phyloP scores from a whole-genome alignment of 2,888 invertebrate genomes.

The Tricholauxania praeusta region DNA sequence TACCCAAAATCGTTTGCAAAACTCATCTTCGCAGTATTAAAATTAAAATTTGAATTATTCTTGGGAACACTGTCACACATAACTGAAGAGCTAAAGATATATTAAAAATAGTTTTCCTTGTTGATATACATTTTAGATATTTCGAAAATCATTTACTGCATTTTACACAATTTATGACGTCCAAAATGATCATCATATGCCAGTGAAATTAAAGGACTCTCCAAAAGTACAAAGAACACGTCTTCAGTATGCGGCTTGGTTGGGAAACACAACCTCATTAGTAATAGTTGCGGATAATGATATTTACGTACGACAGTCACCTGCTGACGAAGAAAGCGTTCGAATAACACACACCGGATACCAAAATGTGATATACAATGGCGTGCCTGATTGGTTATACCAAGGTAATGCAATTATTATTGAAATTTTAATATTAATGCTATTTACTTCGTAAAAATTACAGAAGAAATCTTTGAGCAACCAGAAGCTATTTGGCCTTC shows the following conservation, averaged over 20 bases:
- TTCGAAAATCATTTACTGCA: conserved; percentile 87
- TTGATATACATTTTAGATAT: conserved; percentile 74
- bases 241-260: conserved; percentile 87
- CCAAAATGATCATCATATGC: conserved; percentile 90
- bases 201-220: conserved; percentile 83
- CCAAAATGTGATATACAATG: conserved; percentile 89
- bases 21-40: too few species aligned
- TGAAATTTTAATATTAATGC: not conserved
- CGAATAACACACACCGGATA: conserved; percentile 82
- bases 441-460: conserved; percentile 44
- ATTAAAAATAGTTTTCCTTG: not conserved
- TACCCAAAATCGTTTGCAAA: too few species aligned
- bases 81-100: too few species aligned
- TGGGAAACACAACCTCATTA: conserved; percentile 82
- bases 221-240: conserved; percentile 77
- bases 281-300: conserved; percentile 89
- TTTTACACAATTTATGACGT: conserved; percentile 93
- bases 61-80: too few species aligned
- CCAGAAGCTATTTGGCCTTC: conserved; percentile 91
- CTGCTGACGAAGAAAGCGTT: conserved; percentile 76
- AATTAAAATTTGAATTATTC: too few species aligned
- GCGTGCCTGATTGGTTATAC: conserved; percentile 96
- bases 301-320: conserved; percentile 84
- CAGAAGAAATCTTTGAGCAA: conserved; percentile 89
- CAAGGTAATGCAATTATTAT: conserved; percentile 75